These are phyloP conservation scores for Prinia subflava DNA, from an alignment of 2,113 vertebrate species.

Conservation along the genomic window DNA sequence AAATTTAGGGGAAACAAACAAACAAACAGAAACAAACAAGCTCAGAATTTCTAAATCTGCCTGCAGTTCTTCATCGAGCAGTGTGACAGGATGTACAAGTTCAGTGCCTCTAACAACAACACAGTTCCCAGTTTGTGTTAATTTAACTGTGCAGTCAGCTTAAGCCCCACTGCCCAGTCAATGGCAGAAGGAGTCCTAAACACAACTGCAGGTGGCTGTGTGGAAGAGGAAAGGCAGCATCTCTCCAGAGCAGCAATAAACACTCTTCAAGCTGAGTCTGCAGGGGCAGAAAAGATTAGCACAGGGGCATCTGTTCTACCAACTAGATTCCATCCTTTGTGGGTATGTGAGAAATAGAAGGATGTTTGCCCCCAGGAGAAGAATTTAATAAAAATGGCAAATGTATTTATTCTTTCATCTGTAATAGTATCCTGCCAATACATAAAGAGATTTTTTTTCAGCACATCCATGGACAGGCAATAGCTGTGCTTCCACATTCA, in stretches of 20 bases:
- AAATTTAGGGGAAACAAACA: neutral
- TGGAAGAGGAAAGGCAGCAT: neutral
- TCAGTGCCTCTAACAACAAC: neutral
- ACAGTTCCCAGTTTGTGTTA: neutral
- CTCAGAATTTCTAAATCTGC: neutral
- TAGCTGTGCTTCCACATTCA: neutral
- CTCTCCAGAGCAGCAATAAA: neutral
- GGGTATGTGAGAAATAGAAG: neutral
- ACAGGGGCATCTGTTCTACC: neutral
- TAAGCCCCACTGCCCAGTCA: neutral
- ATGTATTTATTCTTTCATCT: neutral
- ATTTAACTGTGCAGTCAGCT: neutral
- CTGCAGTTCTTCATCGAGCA: neutral
- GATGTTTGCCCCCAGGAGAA: neutral
- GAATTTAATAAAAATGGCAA: neutral
- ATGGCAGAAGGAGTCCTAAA: neutral
- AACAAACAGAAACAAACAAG: neutral
- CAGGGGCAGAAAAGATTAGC: neutral
- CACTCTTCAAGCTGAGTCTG: neutral
- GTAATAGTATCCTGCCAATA: neutral
- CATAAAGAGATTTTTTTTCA: neutral
- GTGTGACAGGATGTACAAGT: neutral
- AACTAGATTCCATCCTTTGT: neutral
- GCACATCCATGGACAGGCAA: neutral
- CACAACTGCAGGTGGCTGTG: neutral